A percentile compares a stretch with the other conserved stretches of the same genome.
Evolutionary conservation across 2,888 invertebrate species (phyloP).

Genomic region (Hyalella azteca): DNA sequence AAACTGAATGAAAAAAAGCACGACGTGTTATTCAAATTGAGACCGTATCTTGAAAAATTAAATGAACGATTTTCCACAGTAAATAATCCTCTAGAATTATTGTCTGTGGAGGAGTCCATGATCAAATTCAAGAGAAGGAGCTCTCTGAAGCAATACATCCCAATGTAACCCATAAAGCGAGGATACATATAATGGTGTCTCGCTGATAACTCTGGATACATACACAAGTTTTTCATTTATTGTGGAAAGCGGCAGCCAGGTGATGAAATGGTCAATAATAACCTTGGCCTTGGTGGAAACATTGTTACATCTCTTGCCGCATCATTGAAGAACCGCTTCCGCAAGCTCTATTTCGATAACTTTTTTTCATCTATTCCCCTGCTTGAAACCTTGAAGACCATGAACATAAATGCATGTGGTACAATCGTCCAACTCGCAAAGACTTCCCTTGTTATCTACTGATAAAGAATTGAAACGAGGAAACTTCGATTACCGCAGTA

Average conservation of each 20-base stretch:
- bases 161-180: slow-evolving; percentile 60
- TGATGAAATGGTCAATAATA: slow-evolving; percentile 33
- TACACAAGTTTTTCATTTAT: slow-evolving; percentile 61
- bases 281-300: slow-evolving; percentile 27
- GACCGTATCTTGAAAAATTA: slow-evolving; percentile 39
- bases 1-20: slow-evolving; percentile 42
- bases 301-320: slow-evolving; percentile 57
- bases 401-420: slow-evolving; percentile 58
- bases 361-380: slow-evolving; percentile 60
- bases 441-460: slow-evolving; percentile 56
- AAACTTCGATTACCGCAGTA: slow-evolving; percentile 59
- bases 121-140: slow-evolving; percentile 60
- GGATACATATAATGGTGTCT: slow-evolving; percentile 60
- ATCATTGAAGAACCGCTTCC: slow-evolving; percentile 58
- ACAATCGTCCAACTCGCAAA: slow-evolving; percentile 58
- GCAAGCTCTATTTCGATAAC: slow-evolving; percentile 61
- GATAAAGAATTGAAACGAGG: slow-evolving; percentile 59
- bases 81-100: slow-evolving; percentile 23
- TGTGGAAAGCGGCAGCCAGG: slow-evolving; percentile 60
- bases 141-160: slow-evolving; percentile 60
- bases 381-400: slow-evolving; percentile 57
- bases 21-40: slow-evolving; percentile 42
- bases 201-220: slow-evolving; percentile 59
- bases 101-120: slow-evolving; percentile 59
- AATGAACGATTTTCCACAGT: slow-evolving; percentile 16